Conservation (phyloP, 2,888 invertebrate species). For the Amitus sp. region DNA sequence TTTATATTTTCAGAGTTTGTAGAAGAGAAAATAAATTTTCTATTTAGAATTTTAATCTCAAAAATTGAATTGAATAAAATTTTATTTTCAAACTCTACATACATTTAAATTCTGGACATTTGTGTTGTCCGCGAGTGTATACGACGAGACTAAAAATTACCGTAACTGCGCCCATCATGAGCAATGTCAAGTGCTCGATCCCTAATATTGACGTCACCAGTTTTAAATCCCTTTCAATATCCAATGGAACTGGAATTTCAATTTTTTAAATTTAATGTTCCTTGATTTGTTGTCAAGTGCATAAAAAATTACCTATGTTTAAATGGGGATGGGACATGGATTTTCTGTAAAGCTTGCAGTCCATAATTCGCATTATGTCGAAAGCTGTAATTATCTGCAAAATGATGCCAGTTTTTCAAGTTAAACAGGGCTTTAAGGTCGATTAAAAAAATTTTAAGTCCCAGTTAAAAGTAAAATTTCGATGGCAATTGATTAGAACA, state of each 20-base stretch:
- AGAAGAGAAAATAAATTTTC: too few relatives aligned
- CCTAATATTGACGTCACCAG: slow-evolving; percentile 61
- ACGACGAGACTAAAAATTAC: too few relatives aligned
- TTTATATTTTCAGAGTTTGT: too few relatives aligned
- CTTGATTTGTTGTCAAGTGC: neutral
- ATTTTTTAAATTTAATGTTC: neutral
- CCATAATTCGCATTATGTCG: slow-evolving; percentile 56
- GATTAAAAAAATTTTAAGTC: slow-evolving; percentile 4
- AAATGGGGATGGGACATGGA: slow-evolving; percentile 34
- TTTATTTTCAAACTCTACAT: too few relatives aligned
- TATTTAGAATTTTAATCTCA: too few relatives aligned
- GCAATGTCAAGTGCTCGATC: slow-evolving; percentile 61
- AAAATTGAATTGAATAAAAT: too few relatives aligned
- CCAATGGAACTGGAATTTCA: slow-evolving; percentile 47
- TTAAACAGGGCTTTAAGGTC: too few relatives aligned
- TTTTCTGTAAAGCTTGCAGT: slow-evolving; percentile 46
- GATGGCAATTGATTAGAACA: too few relatives aligned
- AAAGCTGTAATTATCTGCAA: slow-evolving; percentile 55
- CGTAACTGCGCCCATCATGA: slow-evolving; percentile 60
- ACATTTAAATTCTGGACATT: too few relatives aligned
- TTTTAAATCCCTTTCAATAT: slow-evolving; percentile 59
- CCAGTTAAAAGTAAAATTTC: too few relatives aligned
- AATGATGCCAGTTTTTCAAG: too few relatives aligned
- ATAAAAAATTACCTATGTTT: slow-evolving; percentile 47
- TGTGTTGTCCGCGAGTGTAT: too few relatives aligned